These are phyloP conservation scores for Aphaenogaster floridana DNA, from an alignment of 1,140 invertebrate species.

Conservation along the genomic window DNA sequence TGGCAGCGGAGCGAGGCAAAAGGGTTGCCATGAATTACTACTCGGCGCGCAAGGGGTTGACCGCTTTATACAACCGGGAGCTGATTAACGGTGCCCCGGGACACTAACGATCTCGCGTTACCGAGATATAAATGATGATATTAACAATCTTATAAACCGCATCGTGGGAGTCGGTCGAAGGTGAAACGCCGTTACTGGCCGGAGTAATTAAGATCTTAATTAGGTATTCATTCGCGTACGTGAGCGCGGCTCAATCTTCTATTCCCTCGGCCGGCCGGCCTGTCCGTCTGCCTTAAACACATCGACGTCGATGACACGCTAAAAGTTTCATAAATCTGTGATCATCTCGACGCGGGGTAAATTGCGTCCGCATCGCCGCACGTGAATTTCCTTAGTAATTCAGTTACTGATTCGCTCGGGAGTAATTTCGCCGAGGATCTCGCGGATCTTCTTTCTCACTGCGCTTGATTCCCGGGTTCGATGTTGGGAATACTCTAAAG, in stretches of 20 bases:
- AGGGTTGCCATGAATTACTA: constrained; percentile 70
- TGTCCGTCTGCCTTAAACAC: constrained; percentile 25
- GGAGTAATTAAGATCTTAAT: constrained; percentile 85
- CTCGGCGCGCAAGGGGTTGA: constrained; percentile 69
- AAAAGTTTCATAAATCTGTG: constrained; percentile 69
- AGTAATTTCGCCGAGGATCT: constrained; percentile 34
- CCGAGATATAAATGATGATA: constrained; percentile 81
- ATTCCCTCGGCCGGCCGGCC: constrained; percentile 16
- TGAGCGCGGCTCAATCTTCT: constrained; percentile 66
- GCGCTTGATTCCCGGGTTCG: neutral
- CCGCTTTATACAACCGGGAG: constrained; percentile 67
- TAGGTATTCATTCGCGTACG: constrained; percentile 81
- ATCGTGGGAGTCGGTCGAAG: constrained; percentile 84
- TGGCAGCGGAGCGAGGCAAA: constrained; percentile 51
- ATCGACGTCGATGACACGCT: constrained; percentile 68
- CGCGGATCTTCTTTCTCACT: neutral
- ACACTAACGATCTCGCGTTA: constrained; percentile 76
- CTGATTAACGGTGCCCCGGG: constrained; percentile 71
- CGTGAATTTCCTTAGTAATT: constrained; percentile 27
- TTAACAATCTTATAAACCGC: constrained; percentile 82
- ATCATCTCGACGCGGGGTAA: constrained; percentile 41
- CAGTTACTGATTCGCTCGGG: constrained; percentile 25
- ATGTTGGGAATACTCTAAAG: neutral
- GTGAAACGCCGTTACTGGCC: constrained; percentile 77
- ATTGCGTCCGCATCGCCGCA: constrained; percentile 29